Percentiles rank a stretch among this genome's conserved stretches.
Evolutionary conservation across 1,140 invertebrate species (phyloP).

Genomic region (Lepeophtheirus salmonis): DNA sequence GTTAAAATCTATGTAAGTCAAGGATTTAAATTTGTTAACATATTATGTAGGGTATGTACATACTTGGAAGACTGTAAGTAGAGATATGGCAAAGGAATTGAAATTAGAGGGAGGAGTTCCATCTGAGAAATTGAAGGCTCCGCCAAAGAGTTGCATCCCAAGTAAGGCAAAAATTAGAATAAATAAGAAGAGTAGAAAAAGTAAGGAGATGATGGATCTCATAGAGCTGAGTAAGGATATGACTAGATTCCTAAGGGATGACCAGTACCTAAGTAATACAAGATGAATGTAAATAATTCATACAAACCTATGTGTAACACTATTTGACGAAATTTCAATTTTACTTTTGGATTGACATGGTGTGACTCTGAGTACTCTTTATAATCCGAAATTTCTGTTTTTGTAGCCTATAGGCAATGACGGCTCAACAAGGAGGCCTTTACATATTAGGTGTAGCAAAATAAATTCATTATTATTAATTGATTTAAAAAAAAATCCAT

Average conservation of each 20-base stretch:
- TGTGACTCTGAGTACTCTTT: too few relatives aligned
- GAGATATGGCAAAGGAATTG: slow-evolving; percentile 96
- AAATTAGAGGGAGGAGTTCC: slow-evolving; percentile 94
- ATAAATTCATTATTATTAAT: too few relatives aligned
- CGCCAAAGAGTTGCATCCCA: slow-evolving; percentile 99
- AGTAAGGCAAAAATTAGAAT: slow-evolving; percentile 99
- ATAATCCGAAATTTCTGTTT: too few relatives aligned
- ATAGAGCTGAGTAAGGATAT: slow-evolving; percentile 98
- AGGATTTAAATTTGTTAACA: neutral
- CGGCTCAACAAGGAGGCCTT: too few relatives aligned
- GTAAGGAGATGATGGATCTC: slow-evolving; percentile 97
- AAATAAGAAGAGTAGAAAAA: slow-evolving; percentile 99
- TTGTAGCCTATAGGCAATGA: too few relatives aligned
- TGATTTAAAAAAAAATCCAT: too few relatives aligned
- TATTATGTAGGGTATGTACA: slow-evolving; percentile 20
- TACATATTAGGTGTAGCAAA: too few relatives aligned
- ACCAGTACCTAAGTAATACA: slow-evolving; percentile 99
- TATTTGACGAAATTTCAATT: too few relatives aligned
- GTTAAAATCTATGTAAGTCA: slow-evolving; percentile 72
- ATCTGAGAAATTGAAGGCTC: slow-evolving; percentile 88
- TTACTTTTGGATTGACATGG: too few relatives aligned
- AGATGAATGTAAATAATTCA: too few relatives aligned
- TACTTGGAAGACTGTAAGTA: slow-evolving; percentile 98
- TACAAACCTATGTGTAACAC: too few relatives aligned
- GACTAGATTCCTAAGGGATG: slow-evolving; percentile 90